phyloP scores from a whole-genome alignment of 2,797 vertebrate species.

The Amblyraja radiata region DNA sequence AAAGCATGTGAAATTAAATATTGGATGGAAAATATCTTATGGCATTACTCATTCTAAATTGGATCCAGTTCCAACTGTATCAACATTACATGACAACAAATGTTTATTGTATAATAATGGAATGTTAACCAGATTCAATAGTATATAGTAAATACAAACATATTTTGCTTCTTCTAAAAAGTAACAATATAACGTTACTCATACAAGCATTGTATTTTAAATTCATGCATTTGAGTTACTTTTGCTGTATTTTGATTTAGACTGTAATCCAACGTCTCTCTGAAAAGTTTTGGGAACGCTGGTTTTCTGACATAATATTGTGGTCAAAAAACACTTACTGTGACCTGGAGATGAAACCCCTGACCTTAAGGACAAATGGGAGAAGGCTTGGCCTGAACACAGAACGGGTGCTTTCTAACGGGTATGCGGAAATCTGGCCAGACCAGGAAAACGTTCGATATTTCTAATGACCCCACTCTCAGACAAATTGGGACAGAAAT shows the following conservation, averaged over 20 bases:
- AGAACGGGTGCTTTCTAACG: background rate
- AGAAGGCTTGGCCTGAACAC: background rate
- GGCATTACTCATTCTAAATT: conserved; percentile 23
- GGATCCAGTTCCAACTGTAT: conserved; percentile 3
- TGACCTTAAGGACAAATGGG: background rate
- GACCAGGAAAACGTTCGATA: background rate
- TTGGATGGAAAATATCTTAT: background rate
- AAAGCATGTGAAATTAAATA: conserved; percentile 10
- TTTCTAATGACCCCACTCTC: background rate
- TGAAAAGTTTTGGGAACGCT: background rate
- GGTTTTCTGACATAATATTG: background rate
- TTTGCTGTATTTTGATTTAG: background rate
- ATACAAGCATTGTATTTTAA: background rate
- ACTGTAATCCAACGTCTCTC: background rate
- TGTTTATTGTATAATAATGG: background rate
- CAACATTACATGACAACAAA: background rate
- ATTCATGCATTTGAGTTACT: background rate
- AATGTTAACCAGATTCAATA: background rate
- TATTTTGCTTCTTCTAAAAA: background rate
- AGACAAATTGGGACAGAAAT: background rate
- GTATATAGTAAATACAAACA: background rate
- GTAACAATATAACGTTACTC: background rate
- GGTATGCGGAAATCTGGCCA: background rate
- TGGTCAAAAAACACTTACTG: background rate
- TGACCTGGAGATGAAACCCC: background rate